Base-by-base conservation (phyloP, 2,888 invertebrate genomes). In the Aromia moschata region DNA sequence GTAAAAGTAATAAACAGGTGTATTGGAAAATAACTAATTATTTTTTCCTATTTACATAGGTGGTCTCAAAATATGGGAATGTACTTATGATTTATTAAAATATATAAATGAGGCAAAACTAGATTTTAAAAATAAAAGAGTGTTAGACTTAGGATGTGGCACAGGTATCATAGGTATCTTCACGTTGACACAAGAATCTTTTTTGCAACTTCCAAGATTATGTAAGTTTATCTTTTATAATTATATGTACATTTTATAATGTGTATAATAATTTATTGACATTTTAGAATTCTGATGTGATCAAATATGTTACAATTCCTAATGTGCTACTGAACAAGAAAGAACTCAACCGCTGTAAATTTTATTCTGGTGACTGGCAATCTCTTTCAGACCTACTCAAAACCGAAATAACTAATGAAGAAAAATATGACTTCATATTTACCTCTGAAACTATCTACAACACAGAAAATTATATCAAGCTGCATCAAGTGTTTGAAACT, bases 31-130 rank as follows among this genome's bases (percentile, higher is more conserved):
- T 11, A 57, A 33, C 15, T 40, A 12, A 60, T 53, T 15, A 11
- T 25, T 45, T 11, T 37, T 16, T 12, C n/a, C 2, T 1, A 14
- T 16, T 9, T 40, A 76, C 82, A 45, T 73, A 94, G 96, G 97
- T 70, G 98, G 98, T 7, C 83, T 96, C 20, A 97, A 97, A 84
- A 88, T 96, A 59, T 98, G 98, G 98, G 97, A 98, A 83, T 95
- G 96, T 74, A 93, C 94, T 2, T 83, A 87, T 71, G 96, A 97
- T 78, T 80, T 97, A 53, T 80, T 90, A 31, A 79, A 86, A 60
- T 93, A 89, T 78, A 77, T 96, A 31, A 73, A 82, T 17, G 70
- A 80, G 31, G 64, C 79, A 36, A 71, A 81, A 25, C 72, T 80
- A 12, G 62, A 79, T 4, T 81, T 86, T 11, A 74, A 84, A 37